A percentile compares a stretch with the other conserved stretches of the same genome.
Conservation (phyloP, 30 jellyfish, hydroid and myxozoan species). For the Cassiopea xamachana region DNA sequence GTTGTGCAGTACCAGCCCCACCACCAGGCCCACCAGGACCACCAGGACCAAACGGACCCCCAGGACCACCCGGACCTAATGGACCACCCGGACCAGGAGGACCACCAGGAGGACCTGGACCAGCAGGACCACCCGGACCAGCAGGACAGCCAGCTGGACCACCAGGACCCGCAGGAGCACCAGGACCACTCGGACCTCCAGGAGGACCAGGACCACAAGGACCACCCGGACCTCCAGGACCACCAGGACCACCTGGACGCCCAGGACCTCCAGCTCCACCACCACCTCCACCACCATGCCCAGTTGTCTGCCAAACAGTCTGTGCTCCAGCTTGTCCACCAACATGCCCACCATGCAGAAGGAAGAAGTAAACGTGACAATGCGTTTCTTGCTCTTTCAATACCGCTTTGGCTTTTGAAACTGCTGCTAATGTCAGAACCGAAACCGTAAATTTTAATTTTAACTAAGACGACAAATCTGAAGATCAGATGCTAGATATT, state of each 20-base stretch:
- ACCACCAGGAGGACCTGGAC: slow-evolving; percentile 96
- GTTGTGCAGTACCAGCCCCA: slow-evolving; percentile 96
- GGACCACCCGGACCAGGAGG: slow-evolving; percentile 99
- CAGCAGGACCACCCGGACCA: slow-evolving; percentile 87
- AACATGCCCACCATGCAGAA: slow-evolving; percentile 80
- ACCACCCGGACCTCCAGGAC: slow-evolving; percentile 99
- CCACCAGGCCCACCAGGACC: slow-evolving; percentile 99
- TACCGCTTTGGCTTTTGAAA: slow-evolving; percentile 57
- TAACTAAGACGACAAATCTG: slow-evolving; percentile 50
- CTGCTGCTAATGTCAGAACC: slow-evolving; percentile 62
- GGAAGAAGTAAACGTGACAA: slow-evolving; percentile 34
- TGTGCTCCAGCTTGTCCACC: slow-evolving; percentile 90
- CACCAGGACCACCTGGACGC: slow-evolving; percentile 98
- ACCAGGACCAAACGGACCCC: slow-evolving; percentile 99
- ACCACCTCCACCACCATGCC: slow-evolving; percentile 99
- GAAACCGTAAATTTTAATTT: slow-evolving; percentile 39
- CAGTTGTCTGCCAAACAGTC: slow-evolving; percentile 71
- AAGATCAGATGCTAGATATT: slow-evolving; percentile 40
- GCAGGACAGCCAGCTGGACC: slow-evolving; percentile 98
- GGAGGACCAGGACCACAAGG: slow-evolving; percentile 96
- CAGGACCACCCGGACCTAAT: slow-evolving; percentile 99
- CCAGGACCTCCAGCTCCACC: slow-evolving; percentile 99
- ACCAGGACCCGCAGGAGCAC: slow-evolving; percentile 89
- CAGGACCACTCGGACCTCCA: slow-evolving; percentile 96
- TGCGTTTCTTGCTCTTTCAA: slow-evolving; percentile 16